These are phyloP conservation scores for Noctua janthina DNA, from an alignment of 2,888 invertebrate genomes.

Conservation along the genomic window DNA sequence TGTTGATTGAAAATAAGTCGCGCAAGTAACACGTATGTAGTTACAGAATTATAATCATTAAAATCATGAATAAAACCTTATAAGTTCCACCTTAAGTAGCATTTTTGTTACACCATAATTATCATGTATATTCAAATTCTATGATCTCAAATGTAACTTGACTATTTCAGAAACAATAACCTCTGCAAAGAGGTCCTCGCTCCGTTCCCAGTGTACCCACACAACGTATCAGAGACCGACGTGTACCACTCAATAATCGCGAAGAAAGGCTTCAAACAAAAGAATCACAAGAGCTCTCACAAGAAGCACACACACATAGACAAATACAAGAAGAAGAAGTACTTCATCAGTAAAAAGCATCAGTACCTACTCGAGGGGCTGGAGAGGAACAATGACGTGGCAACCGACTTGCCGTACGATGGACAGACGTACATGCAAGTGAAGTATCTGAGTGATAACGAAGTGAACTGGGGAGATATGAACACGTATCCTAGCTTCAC, in stretches of 20 bases:
- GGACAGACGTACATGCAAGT: slow-evolving; percentile 88
- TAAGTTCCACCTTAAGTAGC: too few relatives aligned
- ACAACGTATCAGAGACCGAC: slow-evolving; percentile 79
- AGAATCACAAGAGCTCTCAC: slow-evolving; percentile 78
- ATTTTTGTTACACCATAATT: neutral
- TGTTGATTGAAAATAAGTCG: too few relatives aligned
- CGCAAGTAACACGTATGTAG: too few relatives aligned
- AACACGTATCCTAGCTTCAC: slow-evolving; percentile 93
- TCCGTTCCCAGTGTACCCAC: slow-evolving; percentile 75
- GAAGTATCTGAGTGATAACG: slow-evolving; percentile 84
- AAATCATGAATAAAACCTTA: too few relatives aligned
- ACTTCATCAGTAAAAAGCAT: slow-evolving; percentile 78
- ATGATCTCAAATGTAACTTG: neutral
- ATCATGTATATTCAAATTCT: neutral
- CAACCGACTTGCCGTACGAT: slow-evolving; percentile 74
- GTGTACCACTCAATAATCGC: slow-evolving; percentile 82
- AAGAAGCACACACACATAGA: slow-evolving; percentile 80
- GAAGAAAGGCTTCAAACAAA: slow-evolving; percentile 84
- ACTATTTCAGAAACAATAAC: slow-evolving; percentile 75
- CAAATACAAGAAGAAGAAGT: slow-evolving; percentile 82
- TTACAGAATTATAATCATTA: too few relatives aligned
- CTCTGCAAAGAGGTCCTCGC: slow-evolving; percentile 80
- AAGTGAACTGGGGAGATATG: slow-evolving; percentile 86
- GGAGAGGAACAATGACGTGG: slow-evolving; percentile 78
- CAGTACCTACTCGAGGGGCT: slow-evolving; percentile 65